Evolutionary conservation across 2,797 vertebrate species (phyloP), one percentile per base, ranked within the genome.

Genomic region (Gymnocypris eckloni): DNA sequence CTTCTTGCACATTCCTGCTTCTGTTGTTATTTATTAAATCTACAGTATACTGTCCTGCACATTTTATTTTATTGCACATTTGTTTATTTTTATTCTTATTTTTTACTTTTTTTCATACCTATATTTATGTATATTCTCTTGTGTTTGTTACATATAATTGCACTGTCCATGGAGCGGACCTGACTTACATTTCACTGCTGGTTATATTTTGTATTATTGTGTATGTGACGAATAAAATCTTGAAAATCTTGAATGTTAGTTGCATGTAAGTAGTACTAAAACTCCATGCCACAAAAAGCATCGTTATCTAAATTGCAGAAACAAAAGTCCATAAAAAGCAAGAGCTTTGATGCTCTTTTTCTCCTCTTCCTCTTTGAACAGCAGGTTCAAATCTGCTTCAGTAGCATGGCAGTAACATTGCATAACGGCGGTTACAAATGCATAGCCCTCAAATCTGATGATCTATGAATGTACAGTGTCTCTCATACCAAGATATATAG

Each of bases 401-500:
- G 52, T 59, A 41, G 52, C 52, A n/a, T 56, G 11, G 18, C 11
- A 54, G 28, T 76, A 75, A 52, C 16, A 39, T n/a, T 56, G 20
- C 33, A 78, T n/a, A 41, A 59, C 4, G 1, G 52, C 6, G 15
- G 13, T 59, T 59, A 41, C 12, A 56, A 9, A 22, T 16, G 2
- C 20, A 41, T 7, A 41, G 52, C 22, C 10, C 11, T 59, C 54
- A 79, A 61, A 77, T 59, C 12, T 25, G 6, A 56, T 56, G 20
- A 39, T 43, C 2, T 25, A 61, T 45, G 56, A 18, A 25, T 79
- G 7, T 4, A 41, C 22, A 64, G 22, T 43, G 37, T 79, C 77
- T 61, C 56, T 79, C 20, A 61, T 64, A 61, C 43, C 13, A 79
- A 61, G 22, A 79, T 61, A 61, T 61, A 43, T 41, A 39, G 52